Conservation (phyloP, 2,888 invertebrate genomes). For the Drosophila rellima region DNA sequence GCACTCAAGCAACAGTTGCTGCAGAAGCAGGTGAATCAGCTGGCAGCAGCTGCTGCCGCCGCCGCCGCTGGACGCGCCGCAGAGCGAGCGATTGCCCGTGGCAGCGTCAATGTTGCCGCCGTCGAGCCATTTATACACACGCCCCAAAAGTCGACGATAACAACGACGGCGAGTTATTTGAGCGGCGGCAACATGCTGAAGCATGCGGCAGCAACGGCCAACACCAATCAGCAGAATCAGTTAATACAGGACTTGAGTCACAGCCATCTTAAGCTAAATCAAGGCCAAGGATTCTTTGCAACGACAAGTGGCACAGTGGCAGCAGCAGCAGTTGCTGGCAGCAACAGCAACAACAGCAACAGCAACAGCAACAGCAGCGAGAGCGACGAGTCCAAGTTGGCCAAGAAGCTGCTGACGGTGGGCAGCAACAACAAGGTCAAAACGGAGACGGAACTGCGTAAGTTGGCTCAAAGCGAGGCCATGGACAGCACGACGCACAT, state of each 20-base stretch:
- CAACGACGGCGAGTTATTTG: slow-evolving; percentile 84
- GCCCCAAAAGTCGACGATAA: slow-evolving; percentile 88
- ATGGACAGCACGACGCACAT: slow-evolving; percentile 95
- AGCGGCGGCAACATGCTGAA: slow-evolving; percentile 82
- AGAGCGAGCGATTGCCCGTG: slow-evolving; percentile 82
- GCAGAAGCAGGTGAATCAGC: slow-evolving; percentile 78
- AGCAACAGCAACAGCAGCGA: slow-evolving; percentile 87
- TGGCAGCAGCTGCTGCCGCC: slow-evolving; percentile 67
- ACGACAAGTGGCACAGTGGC: neutral
- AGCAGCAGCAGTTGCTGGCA: slow-evolving; percentile 85
- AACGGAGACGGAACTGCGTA: slow-evolving; percentile 59
- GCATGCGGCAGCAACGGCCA: slow-evolving; percentile 84
- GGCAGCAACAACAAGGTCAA: slow-evolving; percentile 36
- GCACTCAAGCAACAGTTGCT: slow-evolving; percentile 81
- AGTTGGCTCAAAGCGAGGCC: slow-evolving; percentile 88
- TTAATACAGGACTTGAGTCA: slow-evolving; percentile 85
- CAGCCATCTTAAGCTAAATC: slow-evolving; percentile 83
- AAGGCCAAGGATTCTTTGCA: slow-evolving; percentile 57
- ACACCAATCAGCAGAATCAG: slow-evolving; percentile 85
- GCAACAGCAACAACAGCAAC: slow-evolving; percentile 18
- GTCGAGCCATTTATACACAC: slow-evolving; percentile 95
- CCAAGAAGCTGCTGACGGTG: slow-evolving; percentile 83
- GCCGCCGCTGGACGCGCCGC: slow-evolving; percentile 66
- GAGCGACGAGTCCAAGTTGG: slow-evolving; percentile 86
- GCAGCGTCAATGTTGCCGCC: slow-evolving; percentile 93